Base-by-base conservation (phyloP, 2,113 vertebrate genomes). In the Otocyon megalotis region DNA sequence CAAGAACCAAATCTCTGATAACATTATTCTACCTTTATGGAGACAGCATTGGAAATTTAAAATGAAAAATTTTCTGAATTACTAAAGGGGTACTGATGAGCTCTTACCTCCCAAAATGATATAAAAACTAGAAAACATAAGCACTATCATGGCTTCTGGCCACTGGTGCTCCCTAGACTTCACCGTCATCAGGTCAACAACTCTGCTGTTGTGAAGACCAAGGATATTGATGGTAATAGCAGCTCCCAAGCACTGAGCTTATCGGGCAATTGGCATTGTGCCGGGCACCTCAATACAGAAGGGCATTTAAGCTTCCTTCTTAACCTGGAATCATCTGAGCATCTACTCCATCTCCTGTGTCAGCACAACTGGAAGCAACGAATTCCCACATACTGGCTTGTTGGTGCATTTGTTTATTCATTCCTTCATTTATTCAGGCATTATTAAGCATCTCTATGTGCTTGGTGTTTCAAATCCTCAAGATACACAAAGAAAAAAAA, bases 31-130 rank as follows among this genome's bases (percentile, higher is more conserved):
- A 95, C 60, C 58, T 87, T 76, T 92, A 86, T 93, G 80, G 88
- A 98, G 20, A 84, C 69, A 97, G 37, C 50, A 92, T 62, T 69
- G 85, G 20, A 96, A 98, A 65, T 93, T 85, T 92, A 94, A 96
- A 43, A 94, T 2, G 80, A 87, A 88, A 74, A 28, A 3, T 13
- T 93, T 79, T 90, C 8, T 20, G 17, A 60, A 96, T 53, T 58
- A 69, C 0, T 91, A 28, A 93, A 82, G 35, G 76, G 32, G 0
- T 32, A 96, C 43, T 74, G 43, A 74, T 65, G 82, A 72, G 58
- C 65, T 71, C 74, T 28, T 88, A 69, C 28, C 54, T 94, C 6
- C 86, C 13, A 96, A 95, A 98, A 80, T 62, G n/a, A 43, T 24
- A 81, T 0, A 86, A 24, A 56, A 58, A 94, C 2, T 63, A 84